Conservation (phyloP, 1,140 invertebrate genomes). For the Drosophila tsacasi region DNA sequence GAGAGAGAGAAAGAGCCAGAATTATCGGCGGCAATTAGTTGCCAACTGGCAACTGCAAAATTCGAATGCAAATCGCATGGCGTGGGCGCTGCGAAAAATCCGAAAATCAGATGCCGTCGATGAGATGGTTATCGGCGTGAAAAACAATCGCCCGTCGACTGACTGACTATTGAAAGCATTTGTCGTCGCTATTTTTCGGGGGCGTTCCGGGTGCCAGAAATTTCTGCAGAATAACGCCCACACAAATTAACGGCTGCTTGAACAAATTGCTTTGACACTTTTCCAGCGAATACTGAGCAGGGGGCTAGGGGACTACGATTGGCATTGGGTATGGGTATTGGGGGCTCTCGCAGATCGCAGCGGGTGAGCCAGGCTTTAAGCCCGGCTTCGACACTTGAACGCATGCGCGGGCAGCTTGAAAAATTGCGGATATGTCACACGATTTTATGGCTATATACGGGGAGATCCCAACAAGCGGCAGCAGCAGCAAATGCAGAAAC, state of each 20-base stretch:
- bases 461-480: constrained; percentile 5
- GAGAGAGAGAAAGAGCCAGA: constrained; percentile 7
- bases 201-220: constrained; percentile 26
- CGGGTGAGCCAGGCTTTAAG: constrained; percentile 62
- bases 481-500: constrained; percentile 13
- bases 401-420: constrained; percentile 64
- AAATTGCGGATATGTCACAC: constrained; percentile 84
- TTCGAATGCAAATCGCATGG: constrained; percentile 42
- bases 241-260: constrained; percentile 43
- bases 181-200: constrained; percentile 69
- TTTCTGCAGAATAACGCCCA: constrained; percentile 62
- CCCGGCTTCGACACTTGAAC: constrained; percentile 75
- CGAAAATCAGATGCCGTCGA: constrained; percentile 45
- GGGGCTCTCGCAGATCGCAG: constrained; percentile 31
- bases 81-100: constrained; percentile 24
- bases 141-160: constrained; percentile 49
- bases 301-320: background rate
- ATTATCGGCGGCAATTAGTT: constrained; percentile 76
- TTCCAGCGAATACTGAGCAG: constrained; percentile 48
- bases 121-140: constrained; percentile 70
- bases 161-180: constrained; percentile 71
- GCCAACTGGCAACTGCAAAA: constrained; percentile 59
- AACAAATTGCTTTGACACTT: constrained; percentile 71
- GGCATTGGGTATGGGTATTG: background rate
- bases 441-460: constrained; percentile 79